Evolutionary conservation across 2,797 vertebrate genomes (phyloP).

Genomic region (Karalla daura): DNA sequence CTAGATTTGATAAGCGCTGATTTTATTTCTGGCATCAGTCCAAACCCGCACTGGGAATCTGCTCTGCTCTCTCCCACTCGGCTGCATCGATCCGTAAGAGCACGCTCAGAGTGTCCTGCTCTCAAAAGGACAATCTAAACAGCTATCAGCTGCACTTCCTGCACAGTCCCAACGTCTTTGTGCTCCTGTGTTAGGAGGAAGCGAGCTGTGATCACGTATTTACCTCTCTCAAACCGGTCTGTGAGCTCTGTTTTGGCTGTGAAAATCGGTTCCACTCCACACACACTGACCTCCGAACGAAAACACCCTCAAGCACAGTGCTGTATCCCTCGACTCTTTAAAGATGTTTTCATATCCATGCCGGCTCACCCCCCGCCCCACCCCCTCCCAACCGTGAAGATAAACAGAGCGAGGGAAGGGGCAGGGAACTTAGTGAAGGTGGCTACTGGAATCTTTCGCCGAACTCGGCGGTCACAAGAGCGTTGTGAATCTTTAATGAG

Average conservation of each 20-base stretch:
- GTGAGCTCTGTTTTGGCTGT: constrained; percentile 37
- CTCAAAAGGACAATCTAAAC: constrained; percentile 20
- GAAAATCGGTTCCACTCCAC: constrained; percentile 63
- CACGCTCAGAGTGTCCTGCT: constrained; percentile 20
- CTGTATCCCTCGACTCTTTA: constrained; percentile 13
- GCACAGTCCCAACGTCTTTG: not conserved
- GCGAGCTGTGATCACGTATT: constrained; percentile 13
- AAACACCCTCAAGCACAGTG: constrained; percentile 43
- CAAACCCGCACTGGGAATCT: not conserved
- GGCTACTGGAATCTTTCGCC: constrained; percentile 58
- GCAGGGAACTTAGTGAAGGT: constrained; percentile 45
- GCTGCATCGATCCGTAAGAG: constrained; percentile 33
- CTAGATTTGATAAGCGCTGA: not conserved
- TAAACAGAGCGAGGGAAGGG: constrained; percentile 51
- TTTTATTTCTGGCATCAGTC: constrained; percentile 3
- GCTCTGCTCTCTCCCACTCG: not conserved
- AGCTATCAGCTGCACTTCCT: constrained; percentile 13
- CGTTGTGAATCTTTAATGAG: constrained; percentile 78
- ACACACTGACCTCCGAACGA: constrained; percentile 54
- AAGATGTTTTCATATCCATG: constrained; percentile 50
- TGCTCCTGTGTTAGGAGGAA: constrained; percentile 17
- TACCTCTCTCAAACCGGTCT: constrained; percentile 16
- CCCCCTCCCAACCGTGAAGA: not conserved
- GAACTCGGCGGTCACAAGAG: constrained; percentile 65
- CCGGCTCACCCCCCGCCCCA: constrained; percentile 6